phyloP scores from a whole-genome alignment of 2,113 vertebrate genomes.

The Rhinopomastus cyanomelas region DNA sequence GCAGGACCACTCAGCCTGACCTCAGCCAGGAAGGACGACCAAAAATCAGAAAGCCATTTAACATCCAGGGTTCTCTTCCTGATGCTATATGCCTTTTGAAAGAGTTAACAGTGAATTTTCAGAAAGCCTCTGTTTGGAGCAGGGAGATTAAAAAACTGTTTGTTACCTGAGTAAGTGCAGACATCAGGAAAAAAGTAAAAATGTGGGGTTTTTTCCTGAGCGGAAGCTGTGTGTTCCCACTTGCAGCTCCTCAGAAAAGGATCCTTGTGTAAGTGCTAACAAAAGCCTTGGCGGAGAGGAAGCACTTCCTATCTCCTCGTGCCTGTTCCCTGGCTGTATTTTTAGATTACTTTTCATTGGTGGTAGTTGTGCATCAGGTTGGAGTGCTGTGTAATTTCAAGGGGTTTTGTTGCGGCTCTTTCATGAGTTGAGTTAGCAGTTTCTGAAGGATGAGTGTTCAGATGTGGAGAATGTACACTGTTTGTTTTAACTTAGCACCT shows the following conservation, averaged over 20 bases:
- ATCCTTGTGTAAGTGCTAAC: not conserved
- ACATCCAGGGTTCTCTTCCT: not conserved
- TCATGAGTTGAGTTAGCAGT: not conserved
- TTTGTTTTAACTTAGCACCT: not conserved
- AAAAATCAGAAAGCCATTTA: not conserved
- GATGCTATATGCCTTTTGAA: not conserved
- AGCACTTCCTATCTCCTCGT: constrained; percentile 37
- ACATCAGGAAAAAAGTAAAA: not conserved
- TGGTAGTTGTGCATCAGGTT: not conserved
- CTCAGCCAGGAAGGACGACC: constrained; percentile 6
- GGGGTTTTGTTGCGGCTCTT: not conserved
- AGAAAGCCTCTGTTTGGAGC: not conserved
- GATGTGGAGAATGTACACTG: not conserved
- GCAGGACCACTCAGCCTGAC: constrained; percentile 40
- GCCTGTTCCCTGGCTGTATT: not conserved
- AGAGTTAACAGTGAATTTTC: not conserved
- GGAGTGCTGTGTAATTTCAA: not conserved
- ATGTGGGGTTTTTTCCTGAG: rapidly evolving
- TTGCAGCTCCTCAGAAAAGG: not conserved
- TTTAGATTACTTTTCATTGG: not conserved
- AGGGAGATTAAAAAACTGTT: not conserved
- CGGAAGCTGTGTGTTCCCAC: not conserved
- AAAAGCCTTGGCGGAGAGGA: not conserved
- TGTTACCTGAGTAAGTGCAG: not conserved
- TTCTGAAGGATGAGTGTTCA: not conserved